Base-by-base conservation (phyloP, 2,888 invertebrate genomes). In the Ommatoiulus sabulosus region DNA sequence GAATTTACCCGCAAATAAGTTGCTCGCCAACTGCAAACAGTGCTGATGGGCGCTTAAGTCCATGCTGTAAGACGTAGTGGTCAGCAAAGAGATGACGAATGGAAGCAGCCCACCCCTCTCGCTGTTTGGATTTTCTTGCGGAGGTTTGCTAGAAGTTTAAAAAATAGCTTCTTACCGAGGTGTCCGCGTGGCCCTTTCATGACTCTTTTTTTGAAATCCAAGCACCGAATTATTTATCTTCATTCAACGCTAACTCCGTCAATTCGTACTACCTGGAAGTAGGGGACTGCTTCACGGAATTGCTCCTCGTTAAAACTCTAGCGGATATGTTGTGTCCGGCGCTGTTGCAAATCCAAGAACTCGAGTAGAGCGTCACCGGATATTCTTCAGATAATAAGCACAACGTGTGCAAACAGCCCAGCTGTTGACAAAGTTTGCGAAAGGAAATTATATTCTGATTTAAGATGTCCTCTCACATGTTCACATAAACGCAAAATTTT, bases 321-420 rank as follows among this genome's bases (percentile, higher is more conserved):
- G 15, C 44, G 17, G 20, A 8, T 10, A 44, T 5, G 46, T 43
- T 86, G 35, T 43, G 24, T n/a, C 43, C 85, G 84, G 15, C 17
- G n/a, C 35, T 88, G 35, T 43, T 15, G 91, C 95, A 95, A 90
- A 94, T 94, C 95, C 96, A 97, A 0, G 96, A 94, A 35, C 94
- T 94, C 10, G 94, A 93, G 91, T 96, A 95, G 35, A 94, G 92
- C 90, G 95, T 95, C 2, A 96, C 95, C 0, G 95, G 94, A 93
- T 95, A 97, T 43, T 93, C 93, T 87, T 94, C 94, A 87, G 96
- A 95, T 57, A 97, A 92, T 5, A 94, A 92, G 91, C 94, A 94
- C 1, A 97, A 93, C 0, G 96, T 94, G 92, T 96, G 95, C 91
- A 95, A 94, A 91, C 95, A 95, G 0, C 96, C 96, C 91, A 93